phyloP scores from a whole-genome alignment of 2,797 vertebrate species.

The Enteromius thamalakanensis region DNA sequence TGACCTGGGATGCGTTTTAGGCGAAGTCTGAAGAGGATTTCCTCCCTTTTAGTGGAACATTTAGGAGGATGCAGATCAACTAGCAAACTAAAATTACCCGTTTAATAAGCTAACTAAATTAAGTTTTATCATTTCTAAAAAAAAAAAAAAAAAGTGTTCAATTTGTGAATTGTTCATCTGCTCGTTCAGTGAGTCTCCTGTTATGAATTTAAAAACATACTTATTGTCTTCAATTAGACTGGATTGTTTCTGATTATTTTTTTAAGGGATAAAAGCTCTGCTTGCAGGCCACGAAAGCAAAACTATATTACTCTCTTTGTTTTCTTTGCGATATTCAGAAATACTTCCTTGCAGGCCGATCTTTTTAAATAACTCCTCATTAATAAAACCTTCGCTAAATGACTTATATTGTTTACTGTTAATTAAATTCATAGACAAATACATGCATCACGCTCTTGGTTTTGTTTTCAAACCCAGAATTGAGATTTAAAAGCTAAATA shows the following conservation, averaged over 20 bases:
- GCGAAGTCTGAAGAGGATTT: background rate
- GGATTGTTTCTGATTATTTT: background rate
- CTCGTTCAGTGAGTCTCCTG: background rate
- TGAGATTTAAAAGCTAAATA: background rate
- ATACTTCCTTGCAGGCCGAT: background rate
- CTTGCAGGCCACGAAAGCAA: background rate
- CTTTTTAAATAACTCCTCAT: background rate
- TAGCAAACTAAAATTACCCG: background rate
- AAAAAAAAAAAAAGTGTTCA: background rate
- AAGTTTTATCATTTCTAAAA: background rate
- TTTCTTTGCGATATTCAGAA: background rate
- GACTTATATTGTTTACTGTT: background rate
- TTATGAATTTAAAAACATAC: background rate
- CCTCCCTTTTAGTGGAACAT: too few relatives aligned
- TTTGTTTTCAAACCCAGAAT: background rate
- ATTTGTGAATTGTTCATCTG: background rate
- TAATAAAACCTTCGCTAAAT: background rate
- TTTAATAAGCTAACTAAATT: background rate
- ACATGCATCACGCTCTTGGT: background rate
- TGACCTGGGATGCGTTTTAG: background rate
- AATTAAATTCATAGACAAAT: background rate
- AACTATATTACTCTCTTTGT: too few relatives aligned
- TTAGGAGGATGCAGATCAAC: background rate
- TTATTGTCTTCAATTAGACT: background rate
- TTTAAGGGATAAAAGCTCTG: background rate